Evolutionary conservation across 2,888 invertebrate species (phyloP).

Genomic region (Polydesmus complanatus): DNA sequence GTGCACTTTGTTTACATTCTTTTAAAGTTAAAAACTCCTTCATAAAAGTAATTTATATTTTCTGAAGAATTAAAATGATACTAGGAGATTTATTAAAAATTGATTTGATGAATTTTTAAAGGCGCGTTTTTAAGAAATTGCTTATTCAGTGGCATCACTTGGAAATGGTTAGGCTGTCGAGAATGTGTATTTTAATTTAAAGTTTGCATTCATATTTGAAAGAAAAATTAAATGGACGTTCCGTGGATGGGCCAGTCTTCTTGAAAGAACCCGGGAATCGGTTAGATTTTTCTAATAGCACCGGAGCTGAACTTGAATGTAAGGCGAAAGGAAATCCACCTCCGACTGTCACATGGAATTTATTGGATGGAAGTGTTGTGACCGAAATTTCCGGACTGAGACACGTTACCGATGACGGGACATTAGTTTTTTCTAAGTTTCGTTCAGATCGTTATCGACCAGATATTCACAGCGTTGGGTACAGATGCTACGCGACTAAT

Average conservation of each 20-base stretch:
- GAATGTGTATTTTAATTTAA: too few relatives aligned
- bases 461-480: slow-evolving; percentile 11
- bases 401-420: slow-evolving; percentile 4
- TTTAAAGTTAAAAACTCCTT: neutral
- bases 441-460: slow-evolving; percentile 7
- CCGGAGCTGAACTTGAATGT: slow-evolving; percentile 6
- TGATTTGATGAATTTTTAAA: neutral
- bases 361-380: slow-evolving; percentile 4
- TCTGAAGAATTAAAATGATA: neutral
- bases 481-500: slow-evolving; percentile 8
- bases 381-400: slow-evolving; percentile 3
- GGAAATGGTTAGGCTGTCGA: too few relatives aligned
- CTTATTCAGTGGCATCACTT: too few relatives aligned
- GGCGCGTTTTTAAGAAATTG: too few relatives aligned
- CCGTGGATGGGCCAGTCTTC: slow-evolving; percentile 7
- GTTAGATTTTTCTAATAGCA: slow-evolving; percentile 13
- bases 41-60: neutral
- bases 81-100: neutral
- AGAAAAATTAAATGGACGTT: neutral
- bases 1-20: neutral
- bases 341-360: slow-evolving; percentile 7
- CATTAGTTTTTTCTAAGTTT: slow-evolving; percentile 8
- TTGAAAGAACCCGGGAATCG: slow-evolving; percentile 3
- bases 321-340: neutral
- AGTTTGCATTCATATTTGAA: neutral